These are phyloP conservation scores for Neodiprion pinetum DNA, from an alignment of 1,140 invertebrate species.

Conservation along the genomic window DNA sequence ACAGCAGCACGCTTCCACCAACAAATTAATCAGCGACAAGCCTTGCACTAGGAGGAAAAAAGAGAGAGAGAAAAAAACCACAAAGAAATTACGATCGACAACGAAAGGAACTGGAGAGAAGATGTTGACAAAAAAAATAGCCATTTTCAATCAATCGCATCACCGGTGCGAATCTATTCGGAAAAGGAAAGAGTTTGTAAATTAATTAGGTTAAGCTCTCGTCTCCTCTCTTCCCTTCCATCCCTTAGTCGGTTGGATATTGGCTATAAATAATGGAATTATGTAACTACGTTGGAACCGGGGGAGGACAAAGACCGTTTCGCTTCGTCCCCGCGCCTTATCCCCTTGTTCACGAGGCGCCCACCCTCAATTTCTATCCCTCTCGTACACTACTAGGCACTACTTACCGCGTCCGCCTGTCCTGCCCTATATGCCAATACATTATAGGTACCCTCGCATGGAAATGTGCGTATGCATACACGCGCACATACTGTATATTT, in stretches of 20 bases:
- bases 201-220: conserved; percentile 46
- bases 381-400: neutral
- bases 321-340: conserved; percentile 26
- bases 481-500: neutral
- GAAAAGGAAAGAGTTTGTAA: conserved; percentile 31
- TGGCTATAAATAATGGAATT: conserved; percentile 52
- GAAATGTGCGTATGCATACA: neutral
- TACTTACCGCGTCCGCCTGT: conserved; percentile 3
- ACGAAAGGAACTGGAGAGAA: no score
- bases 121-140: neutral
- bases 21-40: no score
- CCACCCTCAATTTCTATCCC: neutral
- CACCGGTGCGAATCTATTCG: neutral
- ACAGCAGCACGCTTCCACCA: neutral
- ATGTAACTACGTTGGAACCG: conserved; percentile 36
- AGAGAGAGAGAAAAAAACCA: no score
- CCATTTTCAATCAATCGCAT: neutral
- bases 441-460: neutral
- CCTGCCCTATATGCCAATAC: neutral
- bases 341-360: neutral
- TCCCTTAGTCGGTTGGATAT: conserved; percentile 31
- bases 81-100: no score
- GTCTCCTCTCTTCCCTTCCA: conserved; percentile 31
- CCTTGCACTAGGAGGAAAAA: no score
- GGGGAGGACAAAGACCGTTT: conserved; percentile 37